These are phyloP conservation scores for Temnothorax rugatulus DNA, from an alignment of 2,888 invertebrate species.

Conservation along the genomic window DNA sequence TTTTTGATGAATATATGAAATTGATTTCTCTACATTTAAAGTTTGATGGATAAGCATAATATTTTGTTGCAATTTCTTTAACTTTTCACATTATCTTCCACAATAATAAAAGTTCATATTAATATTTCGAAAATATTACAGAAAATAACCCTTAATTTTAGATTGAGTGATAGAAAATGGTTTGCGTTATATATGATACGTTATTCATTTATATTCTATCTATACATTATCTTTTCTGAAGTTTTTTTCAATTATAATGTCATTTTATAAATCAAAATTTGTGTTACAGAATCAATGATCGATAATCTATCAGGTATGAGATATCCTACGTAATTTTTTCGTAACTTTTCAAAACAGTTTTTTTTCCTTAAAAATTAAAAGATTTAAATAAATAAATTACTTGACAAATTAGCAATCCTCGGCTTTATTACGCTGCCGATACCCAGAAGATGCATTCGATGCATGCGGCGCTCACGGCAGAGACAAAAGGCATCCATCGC, in stretches of 20 bases:
- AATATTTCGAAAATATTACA: background rate
- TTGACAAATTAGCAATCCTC: slow-evolving; percentile 11
- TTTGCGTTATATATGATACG: background rate
- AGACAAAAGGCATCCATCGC: slow-evolving; percentile 58
- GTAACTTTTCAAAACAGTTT: background rate
- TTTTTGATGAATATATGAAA: background rate
- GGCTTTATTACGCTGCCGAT: slow-evolving; percentile 25
- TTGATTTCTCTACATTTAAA: background rate
- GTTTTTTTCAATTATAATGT: background rate
- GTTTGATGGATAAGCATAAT: background rate
- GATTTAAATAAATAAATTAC: background rate
- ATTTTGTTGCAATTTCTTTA: background rate
- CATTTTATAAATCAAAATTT: background rate
- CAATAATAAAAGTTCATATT: background rate
- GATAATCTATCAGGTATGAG: background rate
- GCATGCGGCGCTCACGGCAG: slow-evolving; percentile 40
- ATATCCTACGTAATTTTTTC: background rate
- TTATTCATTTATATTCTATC: background rate
- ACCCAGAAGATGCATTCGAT: slow-evolving; percentile 26
- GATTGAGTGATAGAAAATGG: background rate
- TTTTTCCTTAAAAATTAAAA: background rate
- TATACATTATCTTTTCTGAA: background rate
- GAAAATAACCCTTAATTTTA: background rate
- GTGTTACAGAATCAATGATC: background rate
- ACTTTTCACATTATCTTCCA: background rate